phyloP scores from a whole-genome alignment of 2,888 invertebrate genomes.

The Belgica antarctica region DNA sequence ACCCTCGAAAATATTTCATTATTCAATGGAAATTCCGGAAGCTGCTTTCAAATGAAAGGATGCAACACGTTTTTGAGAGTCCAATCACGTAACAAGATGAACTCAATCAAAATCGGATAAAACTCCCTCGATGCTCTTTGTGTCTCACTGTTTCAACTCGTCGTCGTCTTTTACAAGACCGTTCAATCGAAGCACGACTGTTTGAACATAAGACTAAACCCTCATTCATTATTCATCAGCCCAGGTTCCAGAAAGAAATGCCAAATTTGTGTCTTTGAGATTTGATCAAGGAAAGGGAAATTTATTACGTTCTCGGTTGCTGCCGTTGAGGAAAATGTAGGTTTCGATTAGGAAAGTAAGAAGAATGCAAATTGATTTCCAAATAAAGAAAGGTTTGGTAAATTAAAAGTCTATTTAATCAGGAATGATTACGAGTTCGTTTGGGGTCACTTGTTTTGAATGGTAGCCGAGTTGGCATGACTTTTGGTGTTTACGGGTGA shows the following conservation, averaged over 20 bases:
- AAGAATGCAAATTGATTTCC: constrained; percentile 9
- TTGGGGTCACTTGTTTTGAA: neutral
- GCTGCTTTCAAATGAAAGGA: constrained; percentile 7
- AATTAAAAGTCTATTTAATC: constrained; percentile 11
- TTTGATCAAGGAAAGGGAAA: neutral
- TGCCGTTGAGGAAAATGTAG: neutral
- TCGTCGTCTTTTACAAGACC: neutral
- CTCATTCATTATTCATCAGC: constrained; percentile 16
- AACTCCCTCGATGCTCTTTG: constrained; percentile 7
- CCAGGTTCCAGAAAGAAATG: no score
- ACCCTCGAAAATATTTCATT: constrained; percentile 2
- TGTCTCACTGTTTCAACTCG: constrained; percentile 1
- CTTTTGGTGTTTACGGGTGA: no score
- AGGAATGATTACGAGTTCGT: neutral
- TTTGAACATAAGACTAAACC: constrained; percentile 4
- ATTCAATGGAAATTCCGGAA: constrained; percentile 27
- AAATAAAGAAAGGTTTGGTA: neutral
- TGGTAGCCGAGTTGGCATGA: neutral
- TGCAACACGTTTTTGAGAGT: constrained; percentile 14
- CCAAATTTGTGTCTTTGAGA: constrained; percentile 28
- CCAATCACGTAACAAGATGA: constrained; percentile 29
- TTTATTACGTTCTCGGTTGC: neutral
- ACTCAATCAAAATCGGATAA: constrained; percentile 29
- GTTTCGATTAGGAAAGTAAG: neutral
- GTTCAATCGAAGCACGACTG: neutral